Evolutionary conservation across 2,113 vertebrate species (phyloP).

Genomic region (Dipodomys ordii): DNA sequence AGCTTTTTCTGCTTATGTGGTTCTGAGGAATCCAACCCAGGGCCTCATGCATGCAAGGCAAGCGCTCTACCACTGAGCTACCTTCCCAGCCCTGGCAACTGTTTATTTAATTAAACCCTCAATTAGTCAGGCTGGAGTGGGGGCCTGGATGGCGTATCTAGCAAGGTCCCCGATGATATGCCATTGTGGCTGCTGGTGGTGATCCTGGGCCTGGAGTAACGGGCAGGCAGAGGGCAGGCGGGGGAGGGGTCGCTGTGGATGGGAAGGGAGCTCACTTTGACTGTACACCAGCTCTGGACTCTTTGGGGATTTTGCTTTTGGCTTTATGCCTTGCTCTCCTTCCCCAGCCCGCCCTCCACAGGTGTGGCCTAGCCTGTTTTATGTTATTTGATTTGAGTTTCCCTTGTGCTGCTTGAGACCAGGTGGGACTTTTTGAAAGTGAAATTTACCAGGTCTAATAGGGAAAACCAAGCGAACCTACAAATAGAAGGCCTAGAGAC

Average conservation of each 20-base stretch:
- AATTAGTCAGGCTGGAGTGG: neutral
- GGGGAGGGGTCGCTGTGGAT: too few species aligned
- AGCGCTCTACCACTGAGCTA: too few species aligned
- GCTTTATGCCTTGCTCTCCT: too few species aligned
- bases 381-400: neutral
- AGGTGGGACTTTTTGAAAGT: constrained; percentile 69
- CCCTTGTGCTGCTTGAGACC: neutral
- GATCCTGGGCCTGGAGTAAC: neutral
- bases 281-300: neutral
- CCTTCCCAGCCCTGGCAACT: too few species aligned
- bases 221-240: too few species aligned
- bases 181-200: neutral
- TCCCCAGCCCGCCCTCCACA: neutral
- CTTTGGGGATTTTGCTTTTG: neutral
- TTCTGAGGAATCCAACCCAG: too few species aligned
- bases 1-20: too few species aligned
- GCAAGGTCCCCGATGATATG: neutral
- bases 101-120: too few species aligned
- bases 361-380: neutral
- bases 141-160: neutral
- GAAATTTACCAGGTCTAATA: constrained; percentile 39
- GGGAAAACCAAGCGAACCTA: constrained; percentile 51
- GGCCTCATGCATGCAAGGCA: too few species aligned
- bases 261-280: neutral
- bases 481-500: constrained; percentile 9